Evolutionary conservation across 2,797 vertebrate genomes (phyloP).

Genomic region (Myripristis jacobus): DNA sequence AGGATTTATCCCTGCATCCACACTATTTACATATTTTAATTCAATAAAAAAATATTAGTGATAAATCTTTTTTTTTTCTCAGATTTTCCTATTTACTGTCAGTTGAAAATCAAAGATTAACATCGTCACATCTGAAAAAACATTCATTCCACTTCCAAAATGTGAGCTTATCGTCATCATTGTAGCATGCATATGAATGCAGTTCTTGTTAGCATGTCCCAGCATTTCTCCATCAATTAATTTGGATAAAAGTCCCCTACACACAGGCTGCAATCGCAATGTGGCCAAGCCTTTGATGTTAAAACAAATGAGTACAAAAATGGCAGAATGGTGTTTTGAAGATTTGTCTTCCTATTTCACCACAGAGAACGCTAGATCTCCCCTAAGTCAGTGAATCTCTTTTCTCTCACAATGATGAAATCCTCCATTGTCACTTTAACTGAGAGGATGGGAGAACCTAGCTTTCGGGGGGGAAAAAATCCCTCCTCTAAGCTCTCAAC

Average conservation of each 20-base stretch:
- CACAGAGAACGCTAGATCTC: constrained; percentile 49
- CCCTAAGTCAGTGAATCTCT: constrained; percentile 56
- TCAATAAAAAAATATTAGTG: not conserved
- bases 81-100: not conserved
- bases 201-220: constrained; percentile 49
- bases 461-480: constrained; percentile 40
- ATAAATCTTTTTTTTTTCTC: not conserved
- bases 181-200: constrained; percentile 40
- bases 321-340: constrained; percentile 48
- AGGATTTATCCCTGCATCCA: too few species aligned
- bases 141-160: constrained; percentile 21
- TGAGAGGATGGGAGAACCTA: constrained; percentile 44
- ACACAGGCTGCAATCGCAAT: constrained; percentile 56
- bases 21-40: not conserved
- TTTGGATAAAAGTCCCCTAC: constrained; percentile 70
- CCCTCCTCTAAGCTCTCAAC: constrained; percentile 15
- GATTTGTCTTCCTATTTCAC: constrained; percentile 62
- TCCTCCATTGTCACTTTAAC: constrained; percentile 65
- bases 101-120: not conserved
- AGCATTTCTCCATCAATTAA: constrained; percentile 59
- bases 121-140: not conserved
- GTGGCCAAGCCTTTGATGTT: constrained; percentile 71
- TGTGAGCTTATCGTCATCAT: constrained; percentile 17
- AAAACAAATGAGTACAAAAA: constrained; percentile 67
- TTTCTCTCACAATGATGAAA: constrained; percentile 61